Evolutionary conservation across 2,797 vertebrate species (phyloP).

Genomic region (Phataginus tricuspis): DNA sequence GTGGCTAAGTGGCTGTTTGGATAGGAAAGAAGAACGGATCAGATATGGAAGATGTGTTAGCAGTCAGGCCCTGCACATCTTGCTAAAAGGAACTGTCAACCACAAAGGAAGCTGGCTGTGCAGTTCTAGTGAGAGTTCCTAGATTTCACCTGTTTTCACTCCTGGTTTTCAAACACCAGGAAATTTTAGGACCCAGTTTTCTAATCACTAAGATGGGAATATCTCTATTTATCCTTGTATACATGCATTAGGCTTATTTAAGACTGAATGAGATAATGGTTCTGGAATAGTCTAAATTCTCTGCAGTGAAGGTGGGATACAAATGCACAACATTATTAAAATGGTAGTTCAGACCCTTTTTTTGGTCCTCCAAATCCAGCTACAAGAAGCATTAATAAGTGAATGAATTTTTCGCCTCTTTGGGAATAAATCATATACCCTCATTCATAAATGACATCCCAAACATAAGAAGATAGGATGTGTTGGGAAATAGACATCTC

Average conservation of each 20-base stretch:
- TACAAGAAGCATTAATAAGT: slow-evolving; percentile 20
- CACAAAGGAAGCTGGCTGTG: background rate
- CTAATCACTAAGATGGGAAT: slow-evolving; percentile 1
- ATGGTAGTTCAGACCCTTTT: background rate
- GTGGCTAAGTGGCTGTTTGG: background rate
- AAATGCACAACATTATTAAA: slow-evolving; percentile 38
- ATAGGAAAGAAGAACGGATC: background rate
- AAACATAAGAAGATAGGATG: background rate
- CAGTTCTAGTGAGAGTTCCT: background rate
- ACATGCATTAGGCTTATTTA: background rate
- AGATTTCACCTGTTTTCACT: background rate
- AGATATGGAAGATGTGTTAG: background rate
- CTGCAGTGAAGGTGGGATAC: background rate
- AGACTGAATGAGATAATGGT: background rate
- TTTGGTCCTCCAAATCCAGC: slow-evolving; percentile 33
- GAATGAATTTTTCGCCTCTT: background rate
- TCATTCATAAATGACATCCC: slow-evolving; percentile 5
- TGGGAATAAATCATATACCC: slow-evolving; percentile 1
- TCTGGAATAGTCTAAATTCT: slow-evolving; percentile 37
- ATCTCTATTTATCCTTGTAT: slow-evolving; percentile 31
- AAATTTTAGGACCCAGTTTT: slow-evolving; percentile 4
- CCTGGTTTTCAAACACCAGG: background rate
- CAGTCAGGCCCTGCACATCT: background rate
- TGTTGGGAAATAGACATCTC: background rate
- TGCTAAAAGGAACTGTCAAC: slow-evolving; percentile 13